Conservation (phyloP, 2,797 vertebrate genomes). For the Poecilia gillii region DNA sequence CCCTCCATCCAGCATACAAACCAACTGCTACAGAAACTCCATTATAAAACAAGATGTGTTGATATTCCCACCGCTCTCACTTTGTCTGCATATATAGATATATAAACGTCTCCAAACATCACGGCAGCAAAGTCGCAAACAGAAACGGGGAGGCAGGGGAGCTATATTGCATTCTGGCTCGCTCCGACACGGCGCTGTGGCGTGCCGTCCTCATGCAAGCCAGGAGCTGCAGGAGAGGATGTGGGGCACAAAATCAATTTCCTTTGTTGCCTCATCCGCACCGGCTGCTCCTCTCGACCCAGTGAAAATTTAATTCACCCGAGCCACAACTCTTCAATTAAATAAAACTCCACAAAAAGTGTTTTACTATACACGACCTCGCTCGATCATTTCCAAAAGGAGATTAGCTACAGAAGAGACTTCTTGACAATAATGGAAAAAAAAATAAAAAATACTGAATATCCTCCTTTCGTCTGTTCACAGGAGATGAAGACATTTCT, state of each 20-base stretch:
- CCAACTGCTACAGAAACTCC: constrained; percentile 27
- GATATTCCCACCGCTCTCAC: constrained; percentile 15
- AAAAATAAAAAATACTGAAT: constrained; percentile 39
- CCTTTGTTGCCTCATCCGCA: constrained; percentile 52
- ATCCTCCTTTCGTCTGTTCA: not conserved
- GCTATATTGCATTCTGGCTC: constrained; percentile 37
- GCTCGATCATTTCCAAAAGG: constrained; percentile 43
- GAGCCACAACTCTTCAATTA: constrained; percentile 71
- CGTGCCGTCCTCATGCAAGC: constrained; percentile 16
- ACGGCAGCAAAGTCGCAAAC: not conserved
- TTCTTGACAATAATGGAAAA: constrained; percentile 57
- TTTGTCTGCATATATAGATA: constrained; percentile 11
- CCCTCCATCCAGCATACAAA: constrained; percentile 36
- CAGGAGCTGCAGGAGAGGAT: constrained; percentile 64
- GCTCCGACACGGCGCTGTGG: constrained; percentile 43
- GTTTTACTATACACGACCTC: constrained; percentile 55
- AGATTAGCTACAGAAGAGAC: constrained; percentile 64
- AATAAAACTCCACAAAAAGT: constrained; percentile 55
- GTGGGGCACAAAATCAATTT: constrained; percentile 75
- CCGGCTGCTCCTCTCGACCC: constrained; percentile 57
- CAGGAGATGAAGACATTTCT: constrained; percentile 14
- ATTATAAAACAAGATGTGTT: constrained; percentile 37
- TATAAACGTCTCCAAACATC: constrained; percentile 16
- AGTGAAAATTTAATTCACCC: constrained; percentile 67
- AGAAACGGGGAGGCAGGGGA: constrained; percentile 43